phyloP scores from a whole-genome alignment of 92 coral and sea anemone genomes.

The Scolanthus callimorphus region DNA sequence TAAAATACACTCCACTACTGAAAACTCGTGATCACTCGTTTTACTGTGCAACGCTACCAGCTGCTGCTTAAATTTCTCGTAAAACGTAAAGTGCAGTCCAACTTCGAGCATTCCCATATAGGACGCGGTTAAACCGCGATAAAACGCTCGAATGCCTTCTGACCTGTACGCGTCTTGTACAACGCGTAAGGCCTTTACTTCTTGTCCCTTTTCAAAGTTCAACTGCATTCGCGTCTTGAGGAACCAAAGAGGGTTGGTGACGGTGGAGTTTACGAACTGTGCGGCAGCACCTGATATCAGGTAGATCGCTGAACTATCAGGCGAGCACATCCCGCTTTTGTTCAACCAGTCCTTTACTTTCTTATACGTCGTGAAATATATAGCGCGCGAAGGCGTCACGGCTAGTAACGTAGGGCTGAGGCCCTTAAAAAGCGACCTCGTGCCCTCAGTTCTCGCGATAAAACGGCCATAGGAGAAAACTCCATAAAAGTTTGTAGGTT shows the following conservation, averaged over 20 bases:
- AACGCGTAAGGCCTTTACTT: conserved; percentile 36
- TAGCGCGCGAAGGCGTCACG: conserved; percentile 88
- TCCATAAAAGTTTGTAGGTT: conserved; percentile 46
- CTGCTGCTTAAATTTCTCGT: conserved; percentile 62
- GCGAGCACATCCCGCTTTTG: conserved; percentile 39
- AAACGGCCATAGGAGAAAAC: conserved; percentile 64
- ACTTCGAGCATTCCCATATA: conserved; percentile 86
- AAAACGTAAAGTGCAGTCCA: conserved; percentile 79
- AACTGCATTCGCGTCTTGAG: conserved; percentile 90
- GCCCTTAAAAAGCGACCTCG: conserved; percentile 77
- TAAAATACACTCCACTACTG: conserved; percentile 64
- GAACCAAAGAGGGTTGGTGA: conserved; percentile 95
- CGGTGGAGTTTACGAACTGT: conserved; percentile 68
- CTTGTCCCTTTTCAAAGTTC: conserved; percentile 46
- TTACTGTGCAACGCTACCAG: conserved; percentile 37
- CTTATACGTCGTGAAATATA: conserved; percentile 81
- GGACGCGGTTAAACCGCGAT: conserved; percentile 87
- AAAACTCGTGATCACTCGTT: conserved; percentile 28
- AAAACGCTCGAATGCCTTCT: conserved; percentile 89
- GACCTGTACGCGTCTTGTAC: conserved; percentile 62
- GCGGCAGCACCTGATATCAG: conserved; percentile 81
- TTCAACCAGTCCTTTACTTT: conserved; percentile 62
- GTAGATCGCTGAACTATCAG: conserved; percentile 57
- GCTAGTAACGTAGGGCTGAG: conserved; percentile 80
- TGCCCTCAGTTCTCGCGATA: conserved; percentile 77